Evolutionary conservation across 1,140 invertebrate species (phyloP).

Genomic region (Ylistrum balloti): DNA sequence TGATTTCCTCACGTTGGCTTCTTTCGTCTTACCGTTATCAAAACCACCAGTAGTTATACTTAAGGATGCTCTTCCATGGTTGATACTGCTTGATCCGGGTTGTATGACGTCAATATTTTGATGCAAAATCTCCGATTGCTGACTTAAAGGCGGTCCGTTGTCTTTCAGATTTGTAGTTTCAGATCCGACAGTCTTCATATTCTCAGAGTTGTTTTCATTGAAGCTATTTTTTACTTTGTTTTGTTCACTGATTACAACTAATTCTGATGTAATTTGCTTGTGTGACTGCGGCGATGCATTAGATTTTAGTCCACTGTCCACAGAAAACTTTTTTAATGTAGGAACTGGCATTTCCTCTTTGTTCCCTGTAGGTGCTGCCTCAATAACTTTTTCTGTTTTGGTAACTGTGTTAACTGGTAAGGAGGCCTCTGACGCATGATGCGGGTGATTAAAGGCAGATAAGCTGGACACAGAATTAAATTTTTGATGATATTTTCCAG

Average conservation of each 20-base stretch:
- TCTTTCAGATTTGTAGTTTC: neutral
- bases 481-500: no score
- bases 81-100: neutral
- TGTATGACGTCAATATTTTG: slow-evolving; percentile 30
- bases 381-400: neutral
- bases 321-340: neutral
- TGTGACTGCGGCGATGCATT: neutral
- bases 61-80: neutral
- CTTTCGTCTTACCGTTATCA: neutral
- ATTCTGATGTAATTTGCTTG: no score
- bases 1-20: neutral
- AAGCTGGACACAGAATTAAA: no score
- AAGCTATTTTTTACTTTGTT: no score
- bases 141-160: neutral
- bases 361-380: neutral
- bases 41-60: neutral
- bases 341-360: neutral
- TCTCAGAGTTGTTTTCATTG: neutral
- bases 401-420: neutral
- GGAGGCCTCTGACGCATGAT: no score
- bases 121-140: neutral
- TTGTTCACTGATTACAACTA: no score
- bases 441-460: no score
- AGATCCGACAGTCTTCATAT: neutral
- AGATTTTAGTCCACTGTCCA: neutral